Conservation (phyloP, 1,140 invertebrate species). For the Drosophila trapezifrons region DNA sequence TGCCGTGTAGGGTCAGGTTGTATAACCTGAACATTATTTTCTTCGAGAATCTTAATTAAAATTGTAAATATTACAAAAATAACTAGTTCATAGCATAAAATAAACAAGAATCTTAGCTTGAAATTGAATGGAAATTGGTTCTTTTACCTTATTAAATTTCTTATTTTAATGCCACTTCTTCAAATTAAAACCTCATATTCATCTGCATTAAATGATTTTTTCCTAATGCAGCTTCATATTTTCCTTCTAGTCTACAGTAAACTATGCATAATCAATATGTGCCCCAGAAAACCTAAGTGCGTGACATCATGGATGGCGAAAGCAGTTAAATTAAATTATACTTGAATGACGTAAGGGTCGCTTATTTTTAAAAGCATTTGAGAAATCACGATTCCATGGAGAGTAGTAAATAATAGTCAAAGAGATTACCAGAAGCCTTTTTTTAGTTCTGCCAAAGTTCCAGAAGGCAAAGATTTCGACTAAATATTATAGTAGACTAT, state of each 20-base stretch:
- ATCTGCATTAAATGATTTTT: not conserved
- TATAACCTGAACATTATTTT: no score
- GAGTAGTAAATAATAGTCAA: no score
- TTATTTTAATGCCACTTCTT: not conserved
- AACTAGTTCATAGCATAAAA: no score
- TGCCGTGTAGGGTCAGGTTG: no score
- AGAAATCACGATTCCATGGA: not conserved
- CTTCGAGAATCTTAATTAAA: no score
- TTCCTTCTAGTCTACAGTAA: not conserved
- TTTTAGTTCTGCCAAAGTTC: not conserved
- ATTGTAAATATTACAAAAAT: no score
- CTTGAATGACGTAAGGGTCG: slow-evolving; percentile 1
- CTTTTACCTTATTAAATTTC: no score
- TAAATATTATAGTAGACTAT: not conserved
- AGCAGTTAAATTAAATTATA: not conserved
- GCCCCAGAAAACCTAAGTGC: not conserved
- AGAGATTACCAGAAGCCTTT: no score
- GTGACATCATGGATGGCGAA: not conserved
- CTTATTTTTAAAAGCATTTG: not conserved
- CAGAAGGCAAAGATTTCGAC: not conserved
- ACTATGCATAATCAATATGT: not conserved
- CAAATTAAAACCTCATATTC: not conserved
- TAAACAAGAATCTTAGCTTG: no score
- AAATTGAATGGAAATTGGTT: no score
- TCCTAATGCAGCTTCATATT: not conserved